Evolutionary conservation across 2,113 vertebrate genomes (phyloP).

Genomic region (Ahaetulla prasina): DNA sequence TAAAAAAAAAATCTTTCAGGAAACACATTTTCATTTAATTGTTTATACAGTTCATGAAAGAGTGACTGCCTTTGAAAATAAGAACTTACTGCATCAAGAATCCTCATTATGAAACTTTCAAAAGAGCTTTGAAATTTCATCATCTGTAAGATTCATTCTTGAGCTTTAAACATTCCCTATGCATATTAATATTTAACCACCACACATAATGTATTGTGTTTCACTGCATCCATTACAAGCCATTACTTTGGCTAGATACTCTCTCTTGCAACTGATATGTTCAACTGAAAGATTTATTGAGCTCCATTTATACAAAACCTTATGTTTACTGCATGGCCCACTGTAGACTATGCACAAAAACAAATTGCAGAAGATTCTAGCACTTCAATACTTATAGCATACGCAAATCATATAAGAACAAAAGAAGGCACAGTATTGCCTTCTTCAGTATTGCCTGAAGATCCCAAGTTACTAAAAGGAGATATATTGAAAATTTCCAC

Average conservation of each 20-base stretch:
- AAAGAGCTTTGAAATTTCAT: conserved; percentile 20
- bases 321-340: background rate
- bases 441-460: background rate
- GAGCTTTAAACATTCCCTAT: conserved; percentile 46
- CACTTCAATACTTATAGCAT: background rate
- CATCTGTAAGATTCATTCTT: conserved; percentile 37
- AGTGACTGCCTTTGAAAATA: background rate
- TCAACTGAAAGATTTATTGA: conserved; percentile 2
- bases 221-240: conserved; percentile 35
- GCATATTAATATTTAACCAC: conserved; percentile 60
- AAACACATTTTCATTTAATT: conserved; percentile 3
- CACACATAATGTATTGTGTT: conserved; percentile 34
- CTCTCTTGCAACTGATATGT: conserved; percentile 7
- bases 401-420: background rate
- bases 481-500: background rate
- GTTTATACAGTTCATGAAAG: conserved; percentile 6
- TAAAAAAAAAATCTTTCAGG: conserved; percentile 8
- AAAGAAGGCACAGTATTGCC: background rate
- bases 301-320: background rate
- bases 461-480: background rate
- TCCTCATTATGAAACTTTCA: conserved; percentile 17
- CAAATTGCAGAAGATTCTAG: background rate
- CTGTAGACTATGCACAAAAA: background rate
- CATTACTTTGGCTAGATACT: conserved; percentile 25
- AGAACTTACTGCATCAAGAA: background rate